These are phyloP conservation scores for Cacoxenus indagator DNA, from an alignment of 2,888 invertebrate species.

Conservation along the genomic window DNA sequence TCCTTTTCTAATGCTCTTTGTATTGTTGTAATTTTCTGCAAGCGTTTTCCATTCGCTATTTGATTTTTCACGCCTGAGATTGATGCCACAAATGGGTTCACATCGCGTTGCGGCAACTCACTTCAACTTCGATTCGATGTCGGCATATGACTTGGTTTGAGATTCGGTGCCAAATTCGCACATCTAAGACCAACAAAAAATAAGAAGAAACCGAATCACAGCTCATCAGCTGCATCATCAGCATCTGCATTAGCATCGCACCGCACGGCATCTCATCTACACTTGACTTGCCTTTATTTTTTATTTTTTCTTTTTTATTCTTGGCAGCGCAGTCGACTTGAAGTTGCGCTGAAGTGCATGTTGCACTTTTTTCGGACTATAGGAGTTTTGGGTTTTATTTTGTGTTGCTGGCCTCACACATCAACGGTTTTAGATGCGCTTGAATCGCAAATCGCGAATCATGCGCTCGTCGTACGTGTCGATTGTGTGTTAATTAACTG, in stretches of 20 bases:
- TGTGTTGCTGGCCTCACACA: background rate
- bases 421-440: conserved; percentile 29
- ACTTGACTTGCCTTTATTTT: too few relatives aligned
- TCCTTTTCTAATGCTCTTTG: background rate
- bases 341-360: background rate
- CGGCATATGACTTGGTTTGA: background rate
- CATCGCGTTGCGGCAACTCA: conserved; percentile 42
- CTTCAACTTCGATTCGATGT: background rate
- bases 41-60: conserved; percentile 29
- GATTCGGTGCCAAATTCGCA: background rate
- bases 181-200: background rate
- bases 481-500: conserved; percentile 63
- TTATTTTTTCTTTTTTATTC: background rate
- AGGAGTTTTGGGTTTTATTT: conserved; percentile 48
- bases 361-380: conserved; percentile 20
- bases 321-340: background rate
- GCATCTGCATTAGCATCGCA: background rate
- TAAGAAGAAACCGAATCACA: too few relatives aligned
- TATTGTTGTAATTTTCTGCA: conserved; percentile 28
- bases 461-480: conserved; percentile 27
- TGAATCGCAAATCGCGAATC: background rate
- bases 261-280: too few relatives aligned
- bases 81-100: conserved; percentile 69
- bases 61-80: conserved; percentile 62
- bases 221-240: background rate